Base-by-base conservation (phyloP, 2,888 invertebrate species). In the Vandiemenella viatica region DNA sequence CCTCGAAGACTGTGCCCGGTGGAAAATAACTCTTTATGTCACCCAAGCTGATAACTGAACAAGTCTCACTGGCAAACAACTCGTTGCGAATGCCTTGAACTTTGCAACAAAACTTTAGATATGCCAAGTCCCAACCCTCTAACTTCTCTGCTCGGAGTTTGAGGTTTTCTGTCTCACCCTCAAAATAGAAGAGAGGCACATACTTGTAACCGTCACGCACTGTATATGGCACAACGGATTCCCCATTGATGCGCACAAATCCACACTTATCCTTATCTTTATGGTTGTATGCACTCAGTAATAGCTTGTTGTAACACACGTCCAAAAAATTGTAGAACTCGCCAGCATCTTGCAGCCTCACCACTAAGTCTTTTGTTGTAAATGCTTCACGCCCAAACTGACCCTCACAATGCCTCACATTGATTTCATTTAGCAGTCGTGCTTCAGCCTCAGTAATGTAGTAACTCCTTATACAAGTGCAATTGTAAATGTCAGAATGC, bases 51-150 rank as follows among this genome's bases (percentile, higher is more conserved):
- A 91, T 90, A 60, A 90, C 90, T 48, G 85, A 83, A 67, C 90
- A 90, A 8, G 86, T 85, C 62, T 90, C 89, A 71, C 86, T 87
- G 17, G 88, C 86, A 67, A 91, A 90, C 51, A 91, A 68, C 70
- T 91, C 90, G 62, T 89, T 90, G 55, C 90, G 73, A 58, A 91
- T 90, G 46, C 90, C 90, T 68, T 90, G 90, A 56, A 92, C 90
- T 69, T 90, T 91, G 68, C 91, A 91, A 68, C 91, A 91, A 66
- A 92, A 90, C 67, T 91, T 91, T 55, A 92, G 71, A 66, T 92
- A 92, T 0, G 90, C 87, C 56, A 91, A 69, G 67, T 91, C 90
- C 92, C 91, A 92, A 52, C 89, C 89, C 62, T 86, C 85, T 32
- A 91, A 68, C 65, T 86, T 82, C 61, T 88, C 85, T 2, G 90